Conservation (phyloP, 64 coral and sea anemone genomes). For the Dendronephthya gigantea region DNA sequence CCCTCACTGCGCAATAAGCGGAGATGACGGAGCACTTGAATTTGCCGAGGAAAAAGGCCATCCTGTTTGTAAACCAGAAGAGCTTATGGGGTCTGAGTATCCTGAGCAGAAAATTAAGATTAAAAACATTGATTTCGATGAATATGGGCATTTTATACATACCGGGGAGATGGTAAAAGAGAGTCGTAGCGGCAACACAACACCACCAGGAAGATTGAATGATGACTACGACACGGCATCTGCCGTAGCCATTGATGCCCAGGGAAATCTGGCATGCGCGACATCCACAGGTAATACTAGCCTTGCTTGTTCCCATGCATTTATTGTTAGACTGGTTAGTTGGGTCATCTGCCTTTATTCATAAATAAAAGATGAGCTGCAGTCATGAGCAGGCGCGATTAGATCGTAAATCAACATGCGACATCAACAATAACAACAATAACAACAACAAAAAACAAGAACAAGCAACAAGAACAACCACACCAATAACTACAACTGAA, state of each 20-base stretch:
- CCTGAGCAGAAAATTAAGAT: background rate
- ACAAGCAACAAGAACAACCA: too few species aligned
- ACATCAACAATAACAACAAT: too few species aligned
- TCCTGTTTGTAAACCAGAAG: background rate
- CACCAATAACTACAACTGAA: too few species aligned
- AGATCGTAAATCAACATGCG: too few species aligned
- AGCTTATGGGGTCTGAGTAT: background rate
- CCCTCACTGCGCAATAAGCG: background rate
- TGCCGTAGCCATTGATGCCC: slow-evolving; percentile 24
- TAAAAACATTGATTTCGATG: too few species aligned
- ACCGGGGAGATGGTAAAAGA: background rate
- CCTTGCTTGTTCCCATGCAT: too few species aligned
- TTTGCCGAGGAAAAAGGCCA: background rate
- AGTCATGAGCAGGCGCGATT: too few species aligned
- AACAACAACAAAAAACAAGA: too few species aligned
- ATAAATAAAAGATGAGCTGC: too few species aligned
- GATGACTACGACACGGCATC: background rate
- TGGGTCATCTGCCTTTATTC: too few species aligned
- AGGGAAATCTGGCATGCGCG: slow-evolving; percentile 21
- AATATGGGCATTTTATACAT: too few species aligned
- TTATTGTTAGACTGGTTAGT: too few species aligned
- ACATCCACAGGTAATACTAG: slow-evolving; percentile 33
- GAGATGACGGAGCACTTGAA: background rate
- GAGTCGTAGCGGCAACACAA: background rate
- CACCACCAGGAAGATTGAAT: background rate